A percentile compares a stretch with the other conserved stretches of the same genome.
Evolutionary conservation across 2,113 vertebrate genomes (phyloP).

Genomic region (Numida meleagris): DNA sequence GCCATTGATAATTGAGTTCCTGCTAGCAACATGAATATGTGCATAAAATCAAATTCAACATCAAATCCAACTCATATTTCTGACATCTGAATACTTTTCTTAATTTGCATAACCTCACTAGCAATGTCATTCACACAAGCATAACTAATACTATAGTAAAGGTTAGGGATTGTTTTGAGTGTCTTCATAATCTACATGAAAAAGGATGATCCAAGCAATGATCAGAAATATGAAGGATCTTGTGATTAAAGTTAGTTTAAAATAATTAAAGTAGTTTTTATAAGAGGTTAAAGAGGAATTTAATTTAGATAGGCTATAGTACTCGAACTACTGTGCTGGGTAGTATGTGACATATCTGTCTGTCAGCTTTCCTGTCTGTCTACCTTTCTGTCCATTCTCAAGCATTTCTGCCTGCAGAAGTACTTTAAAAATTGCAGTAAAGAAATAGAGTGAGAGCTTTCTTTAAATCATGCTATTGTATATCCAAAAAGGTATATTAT

Average conservation of each 20-base stretch:
- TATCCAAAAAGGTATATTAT: slow-evolving; percentile 73
- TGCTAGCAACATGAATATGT: neutral
- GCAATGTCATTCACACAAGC: slow-evolving; percentile 19
- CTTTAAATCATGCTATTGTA: slow-evolving; percentile 60
- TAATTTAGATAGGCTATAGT: neutral
- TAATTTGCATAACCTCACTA: slow-evolving; percentile 30
- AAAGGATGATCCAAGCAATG: neutral
- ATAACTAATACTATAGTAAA: neutral
- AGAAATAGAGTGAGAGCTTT: slow-evolving; percentile 32
- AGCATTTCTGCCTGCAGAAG: neutral
- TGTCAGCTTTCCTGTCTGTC: neutral
- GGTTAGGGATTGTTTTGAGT: slow-evolving; percentile 23
- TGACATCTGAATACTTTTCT: slow-evolving; percentile 29
- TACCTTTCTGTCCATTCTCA: neutral
- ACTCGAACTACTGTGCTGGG: neutral
- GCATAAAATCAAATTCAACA: neutral
- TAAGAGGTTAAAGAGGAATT: slow-evolving; percentile 4
- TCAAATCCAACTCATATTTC: neutral
- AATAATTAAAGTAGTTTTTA: slow-evolving; percentile 19
- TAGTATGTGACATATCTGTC: neutral
- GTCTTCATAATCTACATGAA: slow-evolving; percentile 27
- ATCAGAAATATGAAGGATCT: neutral
- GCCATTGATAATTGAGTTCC: neutral
- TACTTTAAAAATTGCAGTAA: slow-evolving; percentile 39
- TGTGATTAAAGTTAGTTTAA: neutral